Evolutionary conservation across 2,113 vertebrate species (phyloP).

Genomic region (Galbula dea): DNA sequence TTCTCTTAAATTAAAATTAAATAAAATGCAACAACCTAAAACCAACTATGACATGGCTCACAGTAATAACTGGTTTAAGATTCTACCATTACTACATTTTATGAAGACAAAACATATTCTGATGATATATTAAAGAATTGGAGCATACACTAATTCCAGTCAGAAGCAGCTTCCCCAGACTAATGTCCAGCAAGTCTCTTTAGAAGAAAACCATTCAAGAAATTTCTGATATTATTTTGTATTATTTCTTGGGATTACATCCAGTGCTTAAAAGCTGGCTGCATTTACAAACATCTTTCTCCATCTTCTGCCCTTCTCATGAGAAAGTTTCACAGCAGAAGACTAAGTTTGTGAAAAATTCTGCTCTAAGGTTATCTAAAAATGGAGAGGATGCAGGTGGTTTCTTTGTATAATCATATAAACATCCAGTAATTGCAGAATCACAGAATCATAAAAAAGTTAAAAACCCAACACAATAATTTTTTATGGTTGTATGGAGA

Average conservation of each 20-base stretch:
- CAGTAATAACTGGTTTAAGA: background rate
- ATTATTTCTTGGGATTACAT: background rate
- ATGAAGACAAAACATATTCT: background rate
- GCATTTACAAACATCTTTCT: background rate
- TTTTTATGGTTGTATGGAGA: background rate
- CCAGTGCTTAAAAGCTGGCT: background rate
- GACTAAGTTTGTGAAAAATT: background rate
- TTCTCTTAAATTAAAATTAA: slow-evolving; percentile 20
- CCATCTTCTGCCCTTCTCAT: background rate
- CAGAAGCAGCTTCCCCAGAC: background rate
- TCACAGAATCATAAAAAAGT: background rate
- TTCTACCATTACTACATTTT: background rate
- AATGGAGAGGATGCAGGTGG: background rate
- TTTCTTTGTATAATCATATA: background rate
- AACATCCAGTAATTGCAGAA: background rate
- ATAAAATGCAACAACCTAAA: background rate
- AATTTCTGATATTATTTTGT: background rate
- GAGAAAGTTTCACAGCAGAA: background rate
- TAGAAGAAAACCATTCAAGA: background rate
- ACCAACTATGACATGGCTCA: background rate
- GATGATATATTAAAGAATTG: background rate
- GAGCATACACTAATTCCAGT: background rate
- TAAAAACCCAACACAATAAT: background rate
- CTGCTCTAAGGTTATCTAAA: background rate
- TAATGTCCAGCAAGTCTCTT: background rate